These are phyloP conservation scores for Callipepla californica DNA, from an alignment of 2,113 vertebrate genomes.

Conservation along the genomic window DNA sequence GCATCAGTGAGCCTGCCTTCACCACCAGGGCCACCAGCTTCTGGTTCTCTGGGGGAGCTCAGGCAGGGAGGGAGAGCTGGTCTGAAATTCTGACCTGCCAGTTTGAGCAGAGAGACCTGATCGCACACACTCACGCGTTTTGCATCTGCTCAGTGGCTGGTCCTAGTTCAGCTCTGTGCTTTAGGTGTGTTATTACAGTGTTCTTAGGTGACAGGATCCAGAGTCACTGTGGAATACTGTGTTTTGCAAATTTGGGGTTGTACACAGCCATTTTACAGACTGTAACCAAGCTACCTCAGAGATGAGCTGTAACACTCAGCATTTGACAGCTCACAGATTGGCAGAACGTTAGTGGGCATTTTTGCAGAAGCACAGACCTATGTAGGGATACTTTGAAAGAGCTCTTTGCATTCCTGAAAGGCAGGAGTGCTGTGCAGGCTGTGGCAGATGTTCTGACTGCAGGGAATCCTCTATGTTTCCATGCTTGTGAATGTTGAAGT, in stretches of 20 bases:
- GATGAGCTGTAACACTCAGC: not conserved
- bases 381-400: not conserved
- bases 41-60: not conserved
- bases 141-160: not conserved
- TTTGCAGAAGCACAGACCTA: not conserved
- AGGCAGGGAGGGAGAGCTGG: not conserved
- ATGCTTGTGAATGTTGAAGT: not conserved
- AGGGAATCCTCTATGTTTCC: not conserved
- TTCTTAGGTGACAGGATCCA: not conserved
- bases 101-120: not conserved
- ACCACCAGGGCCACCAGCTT: not conserved
- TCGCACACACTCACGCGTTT: not conserved
- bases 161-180: not conserved
- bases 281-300: not conserved
- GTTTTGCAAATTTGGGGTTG: not conserved
- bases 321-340: slow-evolving; percentile 7
- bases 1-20: not conserved
- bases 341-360: slow-evolving; percentile 19
- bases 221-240: not conserved
- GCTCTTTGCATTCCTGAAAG: not conserved
- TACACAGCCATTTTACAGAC: not conserved
- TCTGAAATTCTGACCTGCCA: not conserved
- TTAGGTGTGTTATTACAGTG: not conserved
- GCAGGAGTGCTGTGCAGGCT: not conserved
- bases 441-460: not conserved